These are phyloP conservation scores for Creontiades dilutus DNA, from an alignment of 2,888 invertebrate species.

Conservation along the genomic window DNA sequence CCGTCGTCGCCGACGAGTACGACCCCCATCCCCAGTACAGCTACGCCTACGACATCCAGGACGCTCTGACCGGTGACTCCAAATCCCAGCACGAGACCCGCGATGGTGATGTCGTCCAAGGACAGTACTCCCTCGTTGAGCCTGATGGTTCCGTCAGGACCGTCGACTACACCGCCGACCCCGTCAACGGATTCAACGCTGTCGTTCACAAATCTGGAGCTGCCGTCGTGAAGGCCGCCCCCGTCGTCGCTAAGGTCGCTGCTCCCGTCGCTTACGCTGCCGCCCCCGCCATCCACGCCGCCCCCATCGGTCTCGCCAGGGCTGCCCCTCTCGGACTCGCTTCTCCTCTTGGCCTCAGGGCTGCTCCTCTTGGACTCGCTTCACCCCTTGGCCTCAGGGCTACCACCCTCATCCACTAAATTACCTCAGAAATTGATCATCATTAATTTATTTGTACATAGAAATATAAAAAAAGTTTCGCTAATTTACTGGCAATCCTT, in stretches of 20 bases:
- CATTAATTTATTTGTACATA: slow-evolving; percentile 58
- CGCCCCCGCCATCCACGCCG: slow-evolving; percentile 18
- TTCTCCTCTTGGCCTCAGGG: slow-evolving; percentile 2
- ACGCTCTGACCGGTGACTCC: slow-evolving; percentile 67
- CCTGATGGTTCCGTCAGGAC: slow-evolving; percentile 60
- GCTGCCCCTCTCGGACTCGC: slow-evolving; percentile 46
- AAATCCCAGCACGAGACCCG: slow-evolving; percentile 65
- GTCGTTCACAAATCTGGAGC: slow-evolving; percentile 45
- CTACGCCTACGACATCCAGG: slow-evolving; percentile 73
- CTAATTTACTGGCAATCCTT: not conserved
- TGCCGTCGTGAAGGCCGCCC: slow-evolving; percentile 42
- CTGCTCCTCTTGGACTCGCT: slow-evolving; percentile 46
- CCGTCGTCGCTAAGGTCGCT: too few relatives aligned
- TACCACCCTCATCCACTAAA: slow-evolving; percentile 54
- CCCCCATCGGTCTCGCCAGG: not conserved
- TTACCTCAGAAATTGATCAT: not conserved
- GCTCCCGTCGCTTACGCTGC: too few relatives aligned
- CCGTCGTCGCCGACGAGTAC: slow-evolving; percentile 58
- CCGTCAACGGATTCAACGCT: slow-evolving; percentile 55
- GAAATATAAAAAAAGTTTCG: slow-evolving; percentile 19
- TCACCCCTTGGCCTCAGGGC: slow-evolving; percentile 53
- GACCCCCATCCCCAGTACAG: slow-evolving; percentile 68
- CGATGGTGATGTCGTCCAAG: slow-evolving; percentile 67
- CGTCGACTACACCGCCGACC: slow-evolving; percentile 34
- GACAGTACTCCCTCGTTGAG: slow-evolving; percentile 67